A percentile compares a stretch with the other conserved stretches of the same genome.
Conservation (phyloP, 2,888 invertebrate genomes). For the Chloromyia formosa region DNA sequence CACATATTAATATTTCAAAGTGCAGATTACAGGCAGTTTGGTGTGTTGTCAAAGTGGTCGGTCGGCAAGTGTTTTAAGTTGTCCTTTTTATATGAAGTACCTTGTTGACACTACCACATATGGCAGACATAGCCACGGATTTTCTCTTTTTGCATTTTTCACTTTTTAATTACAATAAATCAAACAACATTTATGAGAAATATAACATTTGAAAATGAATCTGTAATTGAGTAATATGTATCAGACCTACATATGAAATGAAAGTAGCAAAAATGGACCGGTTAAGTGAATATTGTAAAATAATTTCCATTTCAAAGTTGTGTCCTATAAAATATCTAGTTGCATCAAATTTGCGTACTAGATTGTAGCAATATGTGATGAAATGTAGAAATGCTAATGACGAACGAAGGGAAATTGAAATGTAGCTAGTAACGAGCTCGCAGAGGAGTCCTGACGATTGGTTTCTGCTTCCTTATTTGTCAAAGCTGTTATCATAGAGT, state of each 20-base stretch:
- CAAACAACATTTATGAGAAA: conserved; percentile 39
- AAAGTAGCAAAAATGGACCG: conserved; percentile 28
- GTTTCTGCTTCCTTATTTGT: too few species aligned
- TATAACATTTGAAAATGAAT: conserved; percentile 18
- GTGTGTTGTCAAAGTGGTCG: neutral
- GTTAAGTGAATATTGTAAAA: conserved; percentile 36
- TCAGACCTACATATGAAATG: conserved; percentile 10
- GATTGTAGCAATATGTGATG: neutral
- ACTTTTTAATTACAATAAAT: conserved; percentile 37
- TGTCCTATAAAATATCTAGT: neutral
- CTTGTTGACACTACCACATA: neutral
- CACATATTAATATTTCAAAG: conserved; percentile 26
- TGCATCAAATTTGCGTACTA: neutral
- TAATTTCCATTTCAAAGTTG: neutral
- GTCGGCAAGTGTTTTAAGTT: conserved; percentile 6
- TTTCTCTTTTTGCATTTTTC: conserved; percentile 29
- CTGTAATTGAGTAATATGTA: conserved; percentile 19
- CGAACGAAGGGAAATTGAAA: too few species aligned
- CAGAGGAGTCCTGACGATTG: too few species aligned
- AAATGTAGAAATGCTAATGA: conserved; percentile 3
- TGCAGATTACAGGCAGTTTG: neutral
- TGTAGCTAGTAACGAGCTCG: too few species aligned
- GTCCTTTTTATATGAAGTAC: conserved; percentile 28
- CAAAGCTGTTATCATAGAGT: too few species aligned
- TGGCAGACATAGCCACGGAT: neutral